Conservation (phyloP, 2,113 vertebrate genomes). For the Melanerpes formicivorus region DNA sequence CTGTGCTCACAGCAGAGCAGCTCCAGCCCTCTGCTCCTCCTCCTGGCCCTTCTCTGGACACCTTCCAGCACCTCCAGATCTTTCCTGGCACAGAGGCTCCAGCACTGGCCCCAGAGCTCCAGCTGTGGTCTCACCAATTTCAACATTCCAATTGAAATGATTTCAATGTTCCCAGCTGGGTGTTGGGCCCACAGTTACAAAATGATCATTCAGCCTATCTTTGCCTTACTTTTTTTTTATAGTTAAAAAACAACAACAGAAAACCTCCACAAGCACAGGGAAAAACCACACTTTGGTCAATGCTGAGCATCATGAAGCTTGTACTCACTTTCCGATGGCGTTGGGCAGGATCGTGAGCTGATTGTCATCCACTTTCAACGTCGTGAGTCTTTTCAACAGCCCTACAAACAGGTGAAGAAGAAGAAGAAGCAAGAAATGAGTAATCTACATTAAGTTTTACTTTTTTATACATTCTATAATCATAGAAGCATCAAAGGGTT, state of each 20-base stretch:
- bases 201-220: no score
- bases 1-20: no score
- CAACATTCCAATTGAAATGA: not conserved
- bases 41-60: no score
- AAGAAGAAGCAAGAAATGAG: not conserved
- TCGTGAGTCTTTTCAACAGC: slow-evolving; percentile 96
- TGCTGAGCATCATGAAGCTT: not conserved
- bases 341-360: slow-evolving; percentile 96
- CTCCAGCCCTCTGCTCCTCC: no score
- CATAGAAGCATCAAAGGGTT: no score
- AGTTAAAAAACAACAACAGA: no score
- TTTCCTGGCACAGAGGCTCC: no score
- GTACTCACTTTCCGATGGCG: slow-evolving; percentile 94
- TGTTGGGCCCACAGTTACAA: not conserved
- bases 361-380: slow-evolving; percentile 98
- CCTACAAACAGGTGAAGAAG: slow-evolving; percentile 73
- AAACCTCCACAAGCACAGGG: not conserved
- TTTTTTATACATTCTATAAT: not conserved
- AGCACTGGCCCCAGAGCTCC: no score
- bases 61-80: no score
- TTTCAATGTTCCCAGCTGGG: not conserved
- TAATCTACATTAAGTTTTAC: not conserved
- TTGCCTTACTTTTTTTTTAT: no score
- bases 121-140: no score
- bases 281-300: not conserved